phyloP scores from a whole-genome alignment of 2,888 invertebrate species.

The Drosophila recens region DNA sequence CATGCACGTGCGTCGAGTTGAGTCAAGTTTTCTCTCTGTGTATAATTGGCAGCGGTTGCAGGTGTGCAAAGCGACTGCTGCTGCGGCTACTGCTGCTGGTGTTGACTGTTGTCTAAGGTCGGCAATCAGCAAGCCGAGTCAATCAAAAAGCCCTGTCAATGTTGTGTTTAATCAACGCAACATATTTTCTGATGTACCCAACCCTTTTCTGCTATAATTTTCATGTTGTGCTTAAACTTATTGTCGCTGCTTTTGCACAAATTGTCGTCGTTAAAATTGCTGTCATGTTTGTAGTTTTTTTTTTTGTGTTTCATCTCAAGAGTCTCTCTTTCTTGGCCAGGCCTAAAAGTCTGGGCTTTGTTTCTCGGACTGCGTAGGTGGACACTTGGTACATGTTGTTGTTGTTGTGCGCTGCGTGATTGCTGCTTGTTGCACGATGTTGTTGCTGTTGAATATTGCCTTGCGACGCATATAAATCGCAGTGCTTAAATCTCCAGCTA shows the following conservation, averaged over 20 bases:
- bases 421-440: slow-evolving; percentile 60
- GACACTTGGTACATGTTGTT: slow-evolving; percentile 52
- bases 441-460: slow-evolving; percentile 69
- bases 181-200: slow-evolving; percentile 34
- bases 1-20: slow-evolving; percentile 69
- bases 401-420: slow-evolving; percentile 52
- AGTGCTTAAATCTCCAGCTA: slow-evolving; percentile 65
- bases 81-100: slow-evolving; percentile 22
- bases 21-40: slow-evolving; percentile 17
- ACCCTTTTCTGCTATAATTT: neutral
- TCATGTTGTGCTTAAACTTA: slow-evolving; percentile 28
- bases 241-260: slow-evolving; percentile 65
- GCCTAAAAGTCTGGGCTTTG: slow-evolving; percentile 35
- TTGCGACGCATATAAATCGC: slow-evolving; percentile 73
- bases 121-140: slow-evolving; percentile 55
- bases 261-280: slow-evolving; percentile 38
- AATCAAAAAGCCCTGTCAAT: slow-evolving; percentile 40
- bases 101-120: slow-evolving; percentile 60
- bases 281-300: slow-evolving; percentile 10
- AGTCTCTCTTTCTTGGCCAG: slow-evolving; percentile 32
- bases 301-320: slow-evolving; percentile 2
- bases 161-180: slow-evolving; percentile 58
- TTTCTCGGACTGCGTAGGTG: slow-evolving; percentile 69
- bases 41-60: slow-evolving; percentile 63
- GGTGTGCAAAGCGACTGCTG: slow-evolving; percentile 53